Conservation (phyloP, 2,113 vertebrate species). For the Leptocoma aspasia region DNA sequence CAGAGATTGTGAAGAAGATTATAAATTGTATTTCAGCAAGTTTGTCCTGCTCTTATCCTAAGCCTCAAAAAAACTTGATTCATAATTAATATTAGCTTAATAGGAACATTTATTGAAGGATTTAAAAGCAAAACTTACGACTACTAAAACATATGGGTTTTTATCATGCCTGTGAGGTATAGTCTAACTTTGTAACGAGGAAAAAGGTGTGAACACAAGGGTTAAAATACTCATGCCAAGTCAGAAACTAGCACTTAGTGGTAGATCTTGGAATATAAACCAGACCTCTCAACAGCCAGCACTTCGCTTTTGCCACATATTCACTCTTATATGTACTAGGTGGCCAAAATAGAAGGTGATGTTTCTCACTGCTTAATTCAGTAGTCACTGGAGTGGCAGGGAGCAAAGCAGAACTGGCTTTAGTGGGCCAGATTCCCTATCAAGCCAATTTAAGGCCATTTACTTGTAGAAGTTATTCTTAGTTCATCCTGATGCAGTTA, state of each 20-base stretch:
- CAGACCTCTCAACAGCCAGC: background rate
- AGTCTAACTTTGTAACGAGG: background rate
- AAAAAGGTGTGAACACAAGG: background rate
- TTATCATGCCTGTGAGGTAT: background rate
- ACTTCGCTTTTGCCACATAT: background rate
- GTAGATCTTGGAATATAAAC: background rate
- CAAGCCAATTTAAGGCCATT: background rate
- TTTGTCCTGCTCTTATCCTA: background rate
- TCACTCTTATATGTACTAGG: background rate
- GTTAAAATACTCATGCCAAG: background rate
- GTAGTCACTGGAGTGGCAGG: background rate
- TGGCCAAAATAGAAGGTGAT: background rate
- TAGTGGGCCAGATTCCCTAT: background rate
- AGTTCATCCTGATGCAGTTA: background rate
- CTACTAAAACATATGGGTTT: background rate
- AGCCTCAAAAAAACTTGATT: background rate
- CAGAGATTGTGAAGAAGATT: background rate
- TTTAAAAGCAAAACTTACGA: background rate
- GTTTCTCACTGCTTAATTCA: background rate
- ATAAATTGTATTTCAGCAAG: background rate
- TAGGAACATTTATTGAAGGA: background rate
- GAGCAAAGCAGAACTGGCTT: background rate
- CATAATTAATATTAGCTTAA: background rate
- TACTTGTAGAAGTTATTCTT: background rate
- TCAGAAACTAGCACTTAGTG: background rate